A percentile compares a stretch with the other conserved stretches of the same genome.
Evolutionary conservation across 2,797 vertebrate genomes (phyloP).

Genomic region (Adrianichthys oophorus): DNA sequence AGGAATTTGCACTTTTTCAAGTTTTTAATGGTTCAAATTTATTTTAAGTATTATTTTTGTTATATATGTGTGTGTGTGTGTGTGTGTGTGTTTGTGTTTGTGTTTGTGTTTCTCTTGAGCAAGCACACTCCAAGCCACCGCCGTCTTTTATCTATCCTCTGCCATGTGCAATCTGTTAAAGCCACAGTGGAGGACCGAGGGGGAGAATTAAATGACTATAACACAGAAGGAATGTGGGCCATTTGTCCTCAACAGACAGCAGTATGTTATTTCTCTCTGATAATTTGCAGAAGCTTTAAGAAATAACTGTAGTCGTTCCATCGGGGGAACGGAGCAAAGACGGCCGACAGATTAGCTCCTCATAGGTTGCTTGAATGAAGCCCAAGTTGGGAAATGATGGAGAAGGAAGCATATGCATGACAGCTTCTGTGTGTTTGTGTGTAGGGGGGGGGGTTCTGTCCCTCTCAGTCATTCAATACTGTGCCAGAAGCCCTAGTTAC

Average conservation of each 20-base stretch:
- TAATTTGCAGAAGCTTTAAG: slow-evolving; percentile 70
- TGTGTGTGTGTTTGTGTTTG: slow-evolving; percentile 64
- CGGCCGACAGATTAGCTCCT: slow-evolving; percentile 52
- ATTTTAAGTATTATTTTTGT: slow-evolving; percentile 47
- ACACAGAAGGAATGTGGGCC: slow-evolving; percentile 65
- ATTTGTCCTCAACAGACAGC: slow-evolving; percentile 71
- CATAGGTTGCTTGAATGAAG: slow-evolving; percentile 56
- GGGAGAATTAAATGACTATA: slow-evolving; percentile 70
- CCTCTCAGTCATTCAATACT: slow-evolving; percentile 30
- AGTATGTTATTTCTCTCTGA: slow-evolving; percentile 62
- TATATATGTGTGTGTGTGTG: slow-evolving; percentile 10
- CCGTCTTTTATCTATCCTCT: slow-evolving; percentile 63
- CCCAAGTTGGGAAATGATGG: slow-evolving; percentile 42
- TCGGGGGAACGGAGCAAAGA: slow-evolving; percentile 44
- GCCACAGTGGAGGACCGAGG: slow-evolving; percentile 59
- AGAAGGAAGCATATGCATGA: slow-evolving; percentile 39
- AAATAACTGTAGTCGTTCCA: slow-evolving; percentile 54
- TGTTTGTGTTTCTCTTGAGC: too few species aligned
- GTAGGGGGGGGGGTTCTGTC: slow-evolving; percentile 27
- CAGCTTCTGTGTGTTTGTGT: slow-evolving; percentile 18
- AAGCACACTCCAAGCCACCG: slow-evolving; percentile 50
- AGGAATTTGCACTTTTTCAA: slow-evolving; percentile 7
- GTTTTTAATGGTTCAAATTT: slow-evolving; percentile 26
- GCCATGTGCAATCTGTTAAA: slow-evolving; percentile 73
- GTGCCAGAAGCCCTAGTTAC: slow-evolving; percentile 27